These are phyloP conservation scores for Drosophila pruinosa DNA, from an alignment of 1,140 invertebrate species.

Conservation along the genomic window DNA sequence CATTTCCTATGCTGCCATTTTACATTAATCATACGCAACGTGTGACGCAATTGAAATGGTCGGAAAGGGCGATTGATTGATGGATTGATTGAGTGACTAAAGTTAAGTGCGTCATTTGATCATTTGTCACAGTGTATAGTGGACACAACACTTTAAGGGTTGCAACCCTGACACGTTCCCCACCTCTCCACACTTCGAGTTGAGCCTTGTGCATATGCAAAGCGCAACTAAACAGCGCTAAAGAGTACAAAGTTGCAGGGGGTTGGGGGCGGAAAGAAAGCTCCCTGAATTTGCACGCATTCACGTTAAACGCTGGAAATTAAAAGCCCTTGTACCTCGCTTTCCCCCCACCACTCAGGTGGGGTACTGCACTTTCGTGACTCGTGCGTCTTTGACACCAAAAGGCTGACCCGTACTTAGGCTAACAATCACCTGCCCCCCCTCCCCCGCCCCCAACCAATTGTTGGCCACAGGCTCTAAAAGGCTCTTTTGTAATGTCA, in stretches of 20 bases:
- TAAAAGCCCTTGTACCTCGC: constrained; percentile 26
- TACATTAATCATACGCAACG: constrained; percentile 34
- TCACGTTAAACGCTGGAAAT: constrained; percentile 69
- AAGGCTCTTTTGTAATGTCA: constrained; percentile 62
- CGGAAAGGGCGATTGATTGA: constrained; percentile 16
- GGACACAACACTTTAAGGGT: neutral
- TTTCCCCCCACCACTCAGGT: neutral
- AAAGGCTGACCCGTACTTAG: constrained; percentile 70
- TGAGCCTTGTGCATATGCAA: constrained; percentile 37
- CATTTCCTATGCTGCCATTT: neutral
- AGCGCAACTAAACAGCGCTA: constrained; percentile 73
- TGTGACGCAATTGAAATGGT: constrained; percentile 20
- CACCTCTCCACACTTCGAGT: neutral
- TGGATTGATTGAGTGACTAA: constrained; percentile 26
- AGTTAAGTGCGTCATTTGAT: constrained; percentile 44
- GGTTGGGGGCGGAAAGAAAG: neutral
- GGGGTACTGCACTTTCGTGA: constrained; percentile 25
- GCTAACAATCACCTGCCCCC: constrained; percentile 56
- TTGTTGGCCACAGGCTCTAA: constrained; percentile 32
- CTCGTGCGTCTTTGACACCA: constrained; percentile 72
- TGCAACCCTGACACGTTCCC: neutral
- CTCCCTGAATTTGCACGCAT: constrained; percentile 56
- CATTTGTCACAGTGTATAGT: constrained; percentile 49
- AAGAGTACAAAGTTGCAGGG: constrained; percentile 69
- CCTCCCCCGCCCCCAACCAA: constrained; percentile 9